Conservation (phyloP, 2,888 invertebrate genomes). For the Cerceris rybyensis region DNA sequence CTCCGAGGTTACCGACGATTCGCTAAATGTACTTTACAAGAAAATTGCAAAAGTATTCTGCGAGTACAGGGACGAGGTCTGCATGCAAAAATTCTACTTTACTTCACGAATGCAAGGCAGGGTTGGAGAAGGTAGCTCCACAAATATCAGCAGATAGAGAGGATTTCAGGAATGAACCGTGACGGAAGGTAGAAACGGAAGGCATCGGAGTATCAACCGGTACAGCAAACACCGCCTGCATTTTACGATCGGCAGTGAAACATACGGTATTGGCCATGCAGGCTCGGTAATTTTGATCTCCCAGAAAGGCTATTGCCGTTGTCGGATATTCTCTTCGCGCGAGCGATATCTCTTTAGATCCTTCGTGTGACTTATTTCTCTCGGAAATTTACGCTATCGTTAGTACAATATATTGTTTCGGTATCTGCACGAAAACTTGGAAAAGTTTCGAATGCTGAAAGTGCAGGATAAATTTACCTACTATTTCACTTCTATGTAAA, state of each 20-base stretch:
- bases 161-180: slow-evolving; percentile 55
- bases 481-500: no score
- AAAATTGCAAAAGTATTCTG: neutral
- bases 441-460: neutral
- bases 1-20: no score
- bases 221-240: slow-evolving; percentile 52
- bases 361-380: neutral
- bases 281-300: slow-evolving; percentile 51
- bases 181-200: slow-evolving; percentile 27
- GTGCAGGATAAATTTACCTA: no score
- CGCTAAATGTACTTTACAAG: neutral
- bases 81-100: slow-evolving; percentile 13
- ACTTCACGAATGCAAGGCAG: slow-evolving; percentile 18
- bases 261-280: slow-evolving; percentile 32
- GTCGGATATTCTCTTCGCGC: slow-evolving; percentile 22
- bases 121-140: neutral
- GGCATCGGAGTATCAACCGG: slow-evolving; percentile 22
- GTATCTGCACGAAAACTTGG: neutral
- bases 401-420: neutral
- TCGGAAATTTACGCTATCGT: neutral
- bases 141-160: slow-evolving; percentile 43
- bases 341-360: slow-evolving; percentile 21
- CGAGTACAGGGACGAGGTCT: neutral
- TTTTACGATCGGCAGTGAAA: slow-evolving; percentile 56
- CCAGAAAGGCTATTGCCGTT: slow-evolving; percentile 26